Base-by-base conservation (phyloP, 1,140 invertebrate genomes). In the Drosophila neocordata region DNA sequence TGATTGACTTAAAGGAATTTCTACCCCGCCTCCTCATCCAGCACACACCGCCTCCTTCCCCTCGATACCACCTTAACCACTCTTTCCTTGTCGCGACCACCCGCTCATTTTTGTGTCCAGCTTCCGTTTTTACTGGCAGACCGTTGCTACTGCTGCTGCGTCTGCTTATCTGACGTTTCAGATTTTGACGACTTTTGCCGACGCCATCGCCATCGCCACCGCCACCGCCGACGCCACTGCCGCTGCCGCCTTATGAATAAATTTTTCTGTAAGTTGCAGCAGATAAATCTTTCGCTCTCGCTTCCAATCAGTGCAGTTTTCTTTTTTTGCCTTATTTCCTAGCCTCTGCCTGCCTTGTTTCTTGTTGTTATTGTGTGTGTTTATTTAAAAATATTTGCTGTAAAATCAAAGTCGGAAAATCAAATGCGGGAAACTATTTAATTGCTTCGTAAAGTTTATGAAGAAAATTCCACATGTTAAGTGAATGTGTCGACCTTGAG, bases 1-100 rank as follows among this genome's bases (percentile, higher is more conserved):
- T 85, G 81, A 85, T 85, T 85, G 81, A 85, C 81, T 85, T 70
- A 74, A 65, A 78, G 82, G 81, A 87, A 85, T 85, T 87, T 72
- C 38, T 37, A 44, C 34, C 20, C 15, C 56, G 48, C 60, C 37
- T 44, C 51, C 15, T 44, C 41, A 13, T 8, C 13, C 41, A 44
- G 7, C 41, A 13, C 6, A 3, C 2, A 7, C 41, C 41, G 15
- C 8, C 37, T 4, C 11, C 41, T 8, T 6, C 15, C 8, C 41
- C 41, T 13, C 41, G 15, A 15, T 13, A 2, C 13, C 41, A 15
- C 41, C 15, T 48, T 2, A n/a, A 4, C 41, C 20, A 20, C 15
- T 48, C 18, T 15, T 20, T 48, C 3, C n/a, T 31, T 6, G 6
- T 31, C 27, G 27, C 27, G 27, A 31, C 27, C 27, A 31, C 27